Conservation (phyloP, 2,888 invertebrate species). For the Molanna angustata region DNA sequence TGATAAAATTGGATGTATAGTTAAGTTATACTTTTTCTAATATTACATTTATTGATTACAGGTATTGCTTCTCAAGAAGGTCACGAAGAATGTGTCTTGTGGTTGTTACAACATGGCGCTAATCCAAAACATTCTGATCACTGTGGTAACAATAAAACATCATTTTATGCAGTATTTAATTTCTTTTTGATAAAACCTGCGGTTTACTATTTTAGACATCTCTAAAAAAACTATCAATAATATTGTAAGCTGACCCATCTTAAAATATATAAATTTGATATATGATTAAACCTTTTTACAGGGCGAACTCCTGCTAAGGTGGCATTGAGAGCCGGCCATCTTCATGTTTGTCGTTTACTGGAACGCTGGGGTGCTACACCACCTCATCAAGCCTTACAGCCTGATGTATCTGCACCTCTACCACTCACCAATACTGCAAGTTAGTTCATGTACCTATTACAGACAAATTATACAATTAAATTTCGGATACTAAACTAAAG, state of each 20-base stretch:
- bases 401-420: conserved; percentile 7
- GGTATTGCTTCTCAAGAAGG: conserved; percentile 96
- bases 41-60: conserved; percentile 38
- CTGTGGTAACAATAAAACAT: conserved; percentile 62
- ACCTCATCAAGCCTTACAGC: conserved; percentile 4
- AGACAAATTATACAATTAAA: too few species aligned
- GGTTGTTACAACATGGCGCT: conserved; percentile 77
- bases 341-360: conserved; percentile 74
- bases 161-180: too few species aligned
- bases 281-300: too few species aligned
- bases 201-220: neutral
- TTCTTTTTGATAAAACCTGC: neutral
- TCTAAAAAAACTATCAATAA: neutral
- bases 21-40: neutral
- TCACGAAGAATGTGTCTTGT: conserved; percentile 87
- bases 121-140: conserved; percentile 84
- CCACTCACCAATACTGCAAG: too few species aligned
- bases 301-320: conserved; percentile 80
- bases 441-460: too few species aligned
- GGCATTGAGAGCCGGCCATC: conserved; percentile 88
- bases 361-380: conserved; percentile 59
- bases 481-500: too few species aligned
- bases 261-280: too few species aligned
- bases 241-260: too few species aligned
- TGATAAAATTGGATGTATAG: neutral